These are phyloP conservation scores for Polyommatus icarus DNA, from an alignment of 2,888 invertebrate species.

Conservation along the genomic window DNA sequence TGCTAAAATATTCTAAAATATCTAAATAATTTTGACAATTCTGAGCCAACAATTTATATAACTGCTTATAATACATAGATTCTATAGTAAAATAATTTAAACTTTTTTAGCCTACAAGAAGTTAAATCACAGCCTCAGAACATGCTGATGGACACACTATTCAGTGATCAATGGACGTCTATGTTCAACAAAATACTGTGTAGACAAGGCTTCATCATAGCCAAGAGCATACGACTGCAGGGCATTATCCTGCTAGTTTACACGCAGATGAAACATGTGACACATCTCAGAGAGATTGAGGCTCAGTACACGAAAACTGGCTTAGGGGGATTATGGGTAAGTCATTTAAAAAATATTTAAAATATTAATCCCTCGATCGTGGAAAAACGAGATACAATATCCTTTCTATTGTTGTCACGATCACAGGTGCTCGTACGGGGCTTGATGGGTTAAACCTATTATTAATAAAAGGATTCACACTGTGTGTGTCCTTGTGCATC, in stretches of 20 bases:
- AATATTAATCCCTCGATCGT: too few relatives aligned
- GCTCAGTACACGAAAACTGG: conserved; percentile 94
- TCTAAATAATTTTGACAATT: neutral
- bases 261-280: conserved; percentile 87
- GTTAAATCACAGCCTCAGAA: conserved; percentile 93
- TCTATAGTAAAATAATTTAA: neutral
- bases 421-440: too few relatives aligned
- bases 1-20: neutral
- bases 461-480: too few relatives aligned
- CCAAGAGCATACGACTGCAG: conserved; percentile 90
- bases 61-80: neutral
- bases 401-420: too few relatives aligned
- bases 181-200: conserved; percentile 85
- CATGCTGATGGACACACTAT: conserved; percentile 88
- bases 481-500: too few relatives aligned
- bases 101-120: conserved; percentile 87
- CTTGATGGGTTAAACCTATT: too few relatives aligned
- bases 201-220: conserved; percentile 85
- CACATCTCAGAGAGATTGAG: conserved; percentile 91
- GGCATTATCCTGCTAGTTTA: conserved; percentile 91
- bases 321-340: conserved; percentile 95
- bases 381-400: too few relatives aligned
- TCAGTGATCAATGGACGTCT: conserved; percentile 92
- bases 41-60: neutral
- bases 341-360: conserved; percentile 47